Evolutionary conservation across 2,888 invertebrate genomes (phyloP).

Genomic region (Ophion obscuratus): DNA sequence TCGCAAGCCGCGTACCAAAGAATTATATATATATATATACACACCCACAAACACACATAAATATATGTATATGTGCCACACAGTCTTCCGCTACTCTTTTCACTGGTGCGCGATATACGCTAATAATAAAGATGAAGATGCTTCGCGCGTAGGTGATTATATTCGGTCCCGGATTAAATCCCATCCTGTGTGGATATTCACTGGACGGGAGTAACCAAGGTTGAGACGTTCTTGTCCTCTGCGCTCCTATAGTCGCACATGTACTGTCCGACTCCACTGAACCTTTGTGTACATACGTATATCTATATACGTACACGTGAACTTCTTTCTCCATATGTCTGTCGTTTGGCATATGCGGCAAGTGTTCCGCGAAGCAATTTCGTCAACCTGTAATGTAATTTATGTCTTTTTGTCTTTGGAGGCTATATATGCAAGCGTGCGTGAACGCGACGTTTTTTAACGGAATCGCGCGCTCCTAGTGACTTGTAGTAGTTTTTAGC

Average conservation of each 20-base stretch:
- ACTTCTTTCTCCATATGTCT: conserved; percentile 17
- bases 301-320: neutral
- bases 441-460: neutral
- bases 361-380: conserved; percentile 49
- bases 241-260: neutral
- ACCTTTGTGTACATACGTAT: conserved; percentile 7
- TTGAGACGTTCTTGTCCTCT: conserved; percentile 57
- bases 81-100: conserved; percentile 24
- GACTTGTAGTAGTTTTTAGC: no score
- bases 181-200: conserved; percentile 64
- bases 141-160: conserved; percentile 66
- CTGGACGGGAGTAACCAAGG: conserved; percentile 67
- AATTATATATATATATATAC: neutral
- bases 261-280: neutral
- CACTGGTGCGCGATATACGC: conserved; percentile 61
- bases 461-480: no score
- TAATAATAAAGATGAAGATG: conserved; percentile 76
- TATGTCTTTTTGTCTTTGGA: conserved; percentile 14
- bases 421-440: neutral
- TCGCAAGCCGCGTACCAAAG: conserved; percentile 22
- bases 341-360: conserved; percentile 13
- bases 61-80: conserved; percentile 3
- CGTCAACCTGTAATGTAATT: conserved; percentile 27
- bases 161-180: conserved; percentile 75
- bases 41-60: neutral